Conservation (phyloP, 2,888 invertebrate species). For the Allacma fusca region DNA sequence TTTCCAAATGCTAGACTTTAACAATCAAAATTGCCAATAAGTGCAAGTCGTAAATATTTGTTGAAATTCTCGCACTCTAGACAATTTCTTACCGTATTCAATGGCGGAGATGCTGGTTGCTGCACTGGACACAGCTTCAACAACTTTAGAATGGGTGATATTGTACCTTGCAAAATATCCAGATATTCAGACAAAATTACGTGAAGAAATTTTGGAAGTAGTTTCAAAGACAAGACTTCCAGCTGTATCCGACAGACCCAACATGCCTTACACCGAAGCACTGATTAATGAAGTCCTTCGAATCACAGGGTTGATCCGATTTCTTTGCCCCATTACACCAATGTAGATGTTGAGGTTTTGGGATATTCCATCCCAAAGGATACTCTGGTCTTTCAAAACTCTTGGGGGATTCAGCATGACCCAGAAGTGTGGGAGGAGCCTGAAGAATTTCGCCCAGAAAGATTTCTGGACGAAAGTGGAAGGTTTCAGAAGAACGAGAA, state of each 20-base stretch:
- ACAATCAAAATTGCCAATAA: too few relatives aligned
- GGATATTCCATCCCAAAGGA: constrained; percentile 5
- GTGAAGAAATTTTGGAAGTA: not conserved
- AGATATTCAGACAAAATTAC: not conserved
- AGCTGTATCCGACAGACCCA: not conserved
- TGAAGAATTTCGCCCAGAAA: too few relatives aligned
- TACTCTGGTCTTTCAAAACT: not conserved
- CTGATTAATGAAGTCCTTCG: not conserved
- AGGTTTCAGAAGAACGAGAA: not conserved
- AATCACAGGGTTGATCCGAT: not conserved
- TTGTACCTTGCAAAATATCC: not conserved
- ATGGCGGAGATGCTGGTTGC: not conserved
- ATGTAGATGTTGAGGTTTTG: not conserved
- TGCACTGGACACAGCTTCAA: not conserved
- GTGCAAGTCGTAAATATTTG: too few relatives aligned
- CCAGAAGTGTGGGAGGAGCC: not conserved
- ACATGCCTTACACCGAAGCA: constrained; percentile 13
- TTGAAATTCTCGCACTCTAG: not conserved
- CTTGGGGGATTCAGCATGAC: not conserved
- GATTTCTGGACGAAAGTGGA: not conserved
- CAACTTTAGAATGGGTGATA: constrained; percentile 5
- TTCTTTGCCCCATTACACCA: not conserved
- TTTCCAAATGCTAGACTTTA: not conserved
- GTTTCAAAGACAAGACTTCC: not conserved
- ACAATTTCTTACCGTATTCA: not conserved